phyloP scores from a whole-genome alignment of 2,888 invertebrate genomes.

The Caenorhabditis zanzibari region DNA sequence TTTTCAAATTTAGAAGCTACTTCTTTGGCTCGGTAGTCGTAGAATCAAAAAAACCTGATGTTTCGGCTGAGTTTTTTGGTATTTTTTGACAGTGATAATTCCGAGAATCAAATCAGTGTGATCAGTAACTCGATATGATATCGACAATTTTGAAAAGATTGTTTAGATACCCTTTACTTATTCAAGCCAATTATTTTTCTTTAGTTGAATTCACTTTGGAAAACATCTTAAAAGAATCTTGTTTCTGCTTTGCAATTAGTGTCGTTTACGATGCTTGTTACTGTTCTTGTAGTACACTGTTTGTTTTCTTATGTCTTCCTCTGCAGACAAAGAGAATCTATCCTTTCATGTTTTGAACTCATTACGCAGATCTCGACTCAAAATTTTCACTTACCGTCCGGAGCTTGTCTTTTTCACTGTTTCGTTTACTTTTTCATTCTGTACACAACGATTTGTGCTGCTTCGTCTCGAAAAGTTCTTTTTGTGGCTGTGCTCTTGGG shows the following conservation, averaged over 20 bases:
- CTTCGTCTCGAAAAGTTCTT: constrained; percentile 4
- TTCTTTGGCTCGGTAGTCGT: too few species aligned
- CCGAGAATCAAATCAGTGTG: too few species aligned
- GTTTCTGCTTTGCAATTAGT: constrained; percentile 6
- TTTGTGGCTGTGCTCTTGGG: constrained; percentile 11
- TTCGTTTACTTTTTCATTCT: constrained; percentile 48
- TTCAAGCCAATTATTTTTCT: too few species aligned
- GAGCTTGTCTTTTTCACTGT: constrained; percentile 2
- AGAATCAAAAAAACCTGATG: too few species aligned
- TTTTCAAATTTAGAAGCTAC: neutral
- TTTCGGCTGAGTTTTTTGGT: too few species aligned
- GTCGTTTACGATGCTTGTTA: constrained; percentile 3
- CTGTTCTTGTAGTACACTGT: constrained; percentile 33
- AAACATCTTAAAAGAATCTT: neutral
- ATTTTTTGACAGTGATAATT: too few species aligned
- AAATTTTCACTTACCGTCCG: constrained; percentile 2
- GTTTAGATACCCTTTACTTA: too few species aligned
- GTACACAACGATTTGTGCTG: constrained; percentile 15
- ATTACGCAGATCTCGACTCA: constrained; percentile 41
- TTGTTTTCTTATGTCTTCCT: neutral
- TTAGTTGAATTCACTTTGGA: neutral
- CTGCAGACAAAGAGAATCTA: too few species aligned
- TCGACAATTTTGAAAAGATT: too few species aligned
- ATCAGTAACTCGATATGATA: too few species aligned
- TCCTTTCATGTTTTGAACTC: constrained; percentile 49